These are phyloP conservation scores for Lagorchestes hirsutus DNA, from an alignment of 2,797 vertebrate species.

Conservation along the genomic window DNA sequence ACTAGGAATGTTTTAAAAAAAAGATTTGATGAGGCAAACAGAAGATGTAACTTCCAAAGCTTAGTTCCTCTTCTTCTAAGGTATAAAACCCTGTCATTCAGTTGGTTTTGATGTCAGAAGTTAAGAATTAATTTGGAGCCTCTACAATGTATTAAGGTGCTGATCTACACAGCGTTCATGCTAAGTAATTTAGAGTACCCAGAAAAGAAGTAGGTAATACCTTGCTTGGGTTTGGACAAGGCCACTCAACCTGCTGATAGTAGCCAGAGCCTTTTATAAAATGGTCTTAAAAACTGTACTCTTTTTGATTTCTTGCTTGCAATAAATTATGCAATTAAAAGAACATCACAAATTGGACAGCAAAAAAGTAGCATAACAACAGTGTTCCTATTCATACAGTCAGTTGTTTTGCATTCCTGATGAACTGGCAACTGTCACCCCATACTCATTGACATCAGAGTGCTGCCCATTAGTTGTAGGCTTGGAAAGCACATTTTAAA, in stretches of 20 bases:
- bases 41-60: neutral
- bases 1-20: constrained; percentile 2
- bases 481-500: constrained; percentile 52
- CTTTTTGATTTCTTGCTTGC: neutral
- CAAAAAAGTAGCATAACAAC: constrained; percentile 43
- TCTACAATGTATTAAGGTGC: constrained; percentile 60
- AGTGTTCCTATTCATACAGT: constrained; percentile 56
- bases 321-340: constrained; percentile 28
- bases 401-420: constrained; percentile 23
- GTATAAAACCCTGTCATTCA: constrained; percentile 14
- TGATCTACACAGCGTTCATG: constrained; percentile 16
- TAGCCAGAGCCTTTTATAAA: neutral
- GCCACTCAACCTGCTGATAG: neutral
- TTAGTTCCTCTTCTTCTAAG: constrained; percentile 34
- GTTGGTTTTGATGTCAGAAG: constrained; percentile 40
- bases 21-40: neutral
- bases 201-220: constrained; percentile 17
- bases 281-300: neutral
- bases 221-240: neutral
- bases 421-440: constrained; percentile 22
- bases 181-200: constrained; percentile 27
- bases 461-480: constrained; percentile 45
- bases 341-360: constrained; percentile 43
- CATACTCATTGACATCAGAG: neutral
- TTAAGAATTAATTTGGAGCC: constrained; percentile 66